These are phyloP conservation scores for Pelmatolapia mariae DNA, from an alignment of 2,113 vertebrate genomes.

Conservation along the genomic window DNA sequence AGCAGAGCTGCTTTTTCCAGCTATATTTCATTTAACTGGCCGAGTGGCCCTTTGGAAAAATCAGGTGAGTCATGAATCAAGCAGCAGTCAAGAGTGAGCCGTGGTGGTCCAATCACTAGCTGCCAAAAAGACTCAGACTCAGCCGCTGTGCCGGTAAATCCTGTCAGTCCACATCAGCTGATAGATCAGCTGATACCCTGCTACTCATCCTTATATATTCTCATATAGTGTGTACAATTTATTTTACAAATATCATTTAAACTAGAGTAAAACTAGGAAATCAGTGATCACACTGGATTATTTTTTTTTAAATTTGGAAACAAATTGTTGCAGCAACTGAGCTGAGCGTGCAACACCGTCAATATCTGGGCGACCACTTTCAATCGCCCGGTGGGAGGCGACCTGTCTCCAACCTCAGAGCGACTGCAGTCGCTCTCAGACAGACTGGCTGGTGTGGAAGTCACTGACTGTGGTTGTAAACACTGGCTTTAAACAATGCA, in stretches of 20 bases:
- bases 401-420: fast-evolving
- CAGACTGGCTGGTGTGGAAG: fast-evolving
- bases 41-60: neutral
- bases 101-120: neutral
- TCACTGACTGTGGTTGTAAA: neutral
- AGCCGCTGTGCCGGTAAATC: neutral
- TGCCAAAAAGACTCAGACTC: neutral
- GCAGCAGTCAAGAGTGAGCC: neutral
- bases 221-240: neutral
- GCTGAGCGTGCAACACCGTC: neutral
- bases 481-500: fast-evolving
- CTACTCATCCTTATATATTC: neutral
- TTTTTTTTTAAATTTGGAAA: fast-evolving
- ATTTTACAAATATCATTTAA: neutral
- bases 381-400: neutral
- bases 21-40: neutral
- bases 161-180: neutral
- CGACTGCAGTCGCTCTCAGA: neutral
- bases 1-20: neutral
- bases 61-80: neutral
- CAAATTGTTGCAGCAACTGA: neutral
- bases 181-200: neutral
- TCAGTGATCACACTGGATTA: neutral
- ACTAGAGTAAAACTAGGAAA: neutral
- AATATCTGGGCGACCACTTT: fast-evolving